Percentiles rank a stretch among this genome's conserved stretches.
These are phyloP conservation scores for Pammene aurita DNA, from an alignment of 2,888 invertebrate species.

Conservation along the genomic window DNA sequence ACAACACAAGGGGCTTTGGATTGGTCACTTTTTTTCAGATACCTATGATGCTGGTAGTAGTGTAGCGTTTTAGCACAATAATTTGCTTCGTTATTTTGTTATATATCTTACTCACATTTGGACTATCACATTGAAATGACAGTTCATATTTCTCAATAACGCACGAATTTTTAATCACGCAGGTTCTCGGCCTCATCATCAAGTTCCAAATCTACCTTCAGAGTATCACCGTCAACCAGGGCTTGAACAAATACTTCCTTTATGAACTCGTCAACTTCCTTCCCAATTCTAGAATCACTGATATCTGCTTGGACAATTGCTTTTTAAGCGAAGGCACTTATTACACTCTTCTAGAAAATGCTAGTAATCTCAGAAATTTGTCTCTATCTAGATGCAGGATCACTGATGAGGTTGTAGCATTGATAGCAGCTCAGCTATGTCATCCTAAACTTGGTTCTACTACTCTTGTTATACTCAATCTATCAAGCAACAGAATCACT, in stretches of 20 bases:
- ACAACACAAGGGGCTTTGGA: too few relatives aligned
- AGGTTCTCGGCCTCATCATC: conserved; percentile 56
- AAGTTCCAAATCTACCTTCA: conserved; percentile 52
- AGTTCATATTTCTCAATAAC: too few relatives aligned
- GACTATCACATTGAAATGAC: too few relatives aligned
- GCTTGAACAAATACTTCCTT: conserved; percentile 50
- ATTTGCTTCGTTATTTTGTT: too few relatives aligned
- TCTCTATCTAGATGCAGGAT: conserved; percentile 63
- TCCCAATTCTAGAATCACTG: conserved; percentile 56
- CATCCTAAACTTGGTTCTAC: conserved; percentile 55
- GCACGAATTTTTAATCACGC: too few relatives aligned
- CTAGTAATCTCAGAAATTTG: conserved; percentile 51
- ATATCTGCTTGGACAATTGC: conserved; percentile 59
- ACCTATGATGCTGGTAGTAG: too few relatives aligned
- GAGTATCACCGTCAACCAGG: conserved; percentile 54
- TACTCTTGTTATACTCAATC: conserved; percentile 56
- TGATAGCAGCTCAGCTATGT: conserved; percentile 51
- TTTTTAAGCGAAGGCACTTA: conserved; percentile 56
- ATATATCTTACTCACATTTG: too few relatives aligned
- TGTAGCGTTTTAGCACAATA: too few relatives aligned
- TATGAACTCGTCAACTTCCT: conserved; percentile 60
- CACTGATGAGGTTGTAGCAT: conserved; percentile 54
- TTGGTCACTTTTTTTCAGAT: too few relatives aligned
- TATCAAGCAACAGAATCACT: conserved; percentile 64
- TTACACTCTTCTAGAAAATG: conserved; percentile 52